A percentile compares a stretch with the other conserved stretches of the same genome.
Evolutionary conservation across 1,140 invertebrate genomes (phyloP).

Genomic region (Schlechtendalia chinensis): DNA sequence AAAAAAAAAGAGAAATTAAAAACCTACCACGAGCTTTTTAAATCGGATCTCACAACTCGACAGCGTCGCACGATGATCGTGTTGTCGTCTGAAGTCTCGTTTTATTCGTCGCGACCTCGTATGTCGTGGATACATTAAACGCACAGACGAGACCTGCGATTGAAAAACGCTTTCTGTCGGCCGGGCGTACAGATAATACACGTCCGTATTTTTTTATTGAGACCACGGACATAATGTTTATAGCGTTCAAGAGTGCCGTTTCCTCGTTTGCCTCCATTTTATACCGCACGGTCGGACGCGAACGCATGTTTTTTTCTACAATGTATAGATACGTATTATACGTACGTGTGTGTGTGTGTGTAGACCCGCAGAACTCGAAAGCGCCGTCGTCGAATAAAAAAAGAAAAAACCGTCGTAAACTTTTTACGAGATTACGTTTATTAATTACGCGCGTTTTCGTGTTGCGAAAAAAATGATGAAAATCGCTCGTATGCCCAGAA

Average conservation of each 20-base stretch:
- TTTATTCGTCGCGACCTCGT: no score
- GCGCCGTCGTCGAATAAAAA: conserved; percentile 12
- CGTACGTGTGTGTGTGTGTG: background rate
- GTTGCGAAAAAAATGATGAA: background rate
- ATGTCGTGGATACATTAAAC: no score
- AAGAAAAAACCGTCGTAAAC: background rate
- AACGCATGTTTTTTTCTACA: background rate
- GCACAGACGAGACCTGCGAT: no score
- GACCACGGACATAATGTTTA: background rate
- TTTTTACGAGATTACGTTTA: background rate
- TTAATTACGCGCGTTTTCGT: background rate
- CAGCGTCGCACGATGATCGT: no score
- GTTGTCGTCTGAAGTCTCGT: no score
- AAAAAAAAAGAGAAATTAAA: no score
- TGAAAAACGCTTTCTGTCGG: no score
- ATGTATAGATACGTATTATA: background rate
- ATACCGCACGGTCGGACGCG: background rate
- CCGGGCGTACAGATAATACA: no score
- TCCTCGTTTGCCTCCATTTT: background rate
- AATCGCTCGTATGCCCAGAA: background rate
- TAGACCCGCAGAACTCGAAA: background rate
- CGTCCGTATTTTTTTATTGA: no score
- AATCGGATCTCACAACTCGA: no score
- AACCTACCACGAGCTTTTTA: no score
- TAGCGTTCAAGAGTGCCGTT: background rate